Evolutionary conservation across 2,888 invertebrate genomes (phyloP).

Genomic region (Tetanocera ferruginea): DNA sequence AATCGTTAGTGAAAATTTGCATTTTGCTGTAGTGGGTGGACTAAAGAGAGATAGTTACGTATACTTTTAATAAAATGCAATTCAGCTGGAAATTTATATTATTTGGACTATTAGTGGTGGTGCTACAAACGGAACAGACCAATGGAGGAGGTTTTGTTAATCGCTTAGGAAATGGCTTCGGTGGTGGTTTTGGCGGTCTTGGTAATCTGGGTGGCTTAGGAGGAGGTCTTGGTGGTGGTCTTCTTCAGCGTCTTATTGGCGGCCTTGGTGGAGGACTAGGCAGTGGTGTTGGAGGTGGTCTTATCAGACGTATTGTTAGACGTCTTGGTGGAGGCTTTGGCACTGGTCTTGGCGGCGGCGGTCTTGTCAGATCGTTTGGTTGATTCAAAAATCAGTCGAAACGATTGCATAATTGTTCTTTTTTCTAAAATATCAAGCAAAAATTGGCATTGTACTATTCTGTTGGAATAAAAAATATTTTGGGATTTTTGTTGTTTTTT

Average conservation of each 20-base stretch:
- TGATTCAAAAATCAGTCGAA: too few species aligned
- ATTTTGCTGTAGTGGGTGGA: too few species aligned
- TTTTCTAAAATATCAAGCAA: too few species aligned
- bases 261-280: not conserved
- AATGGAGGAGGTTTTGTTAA: not conserved
- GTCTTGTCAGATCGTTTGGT: not conserved
- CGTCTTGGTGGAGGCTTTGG: not conserved
- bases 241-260: not conserved
- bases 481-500: too few species aligned
- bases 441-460: too few species aligned
- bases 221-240: not conserved
- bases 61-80: not conserved
- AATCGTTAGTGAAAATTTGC: too few species aligned
- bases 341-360: not conserved
- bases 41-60: too few species aligned
- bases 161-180: not conserved
- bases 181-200: not conserved
- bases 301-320: not conserved
- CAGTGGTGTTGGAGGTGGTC: not conserved
- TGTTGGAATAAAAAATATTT: too few species aligned
- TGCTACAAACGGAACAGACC: slow-evolving; percentile 45
- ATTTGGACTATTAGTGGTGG: slow-evolving; percentile 59
- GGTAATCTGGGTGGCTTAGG: not conserved
- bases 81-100: not conserved
- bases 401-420: too few species aligned